These are phyloP conservation scores for Streptopelia turtur DNA, from an alignment of 2,797 vertebrate species.

Conservation along the genomic window DNA sequence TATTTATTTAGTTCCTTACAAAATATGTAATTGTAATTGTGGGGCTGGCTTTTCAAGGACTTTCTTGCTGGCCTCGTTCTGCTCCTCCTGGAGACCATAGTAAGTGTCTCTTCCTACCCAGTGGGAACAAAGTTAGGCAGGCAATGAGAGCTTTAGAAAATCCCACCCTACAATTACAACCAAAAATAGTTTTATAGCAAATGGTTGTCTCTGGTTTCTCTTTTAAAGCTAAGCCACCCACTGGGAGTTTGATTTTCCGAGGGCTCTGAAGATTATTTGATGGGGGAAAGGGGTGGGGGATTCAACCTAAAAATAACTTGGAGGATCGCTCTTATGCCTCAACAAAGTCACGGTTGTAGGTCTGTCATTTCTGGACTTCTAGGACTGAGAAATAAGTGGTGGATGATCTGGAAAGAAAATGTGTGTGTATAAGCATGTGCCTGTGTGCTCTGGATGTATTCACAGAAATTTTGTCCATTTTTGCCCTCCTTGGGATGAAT, in stretches of 20 bases:
- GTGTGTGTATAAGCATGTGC: neutral
- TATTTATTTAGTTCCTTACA: neutral
- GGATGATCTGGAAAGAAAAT: neutral
- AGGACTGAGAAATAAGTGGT: neutral
- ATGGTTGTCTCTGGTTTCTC: neutral
- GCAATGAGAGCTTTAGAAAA: neutral
- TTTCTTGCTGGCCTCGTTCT: neutral
- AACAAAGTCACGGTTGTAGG: neutral
- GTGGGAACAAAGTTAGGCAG: neutral
- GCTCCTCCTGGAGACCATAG: neutral
- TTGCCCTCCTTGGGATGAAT: neutral
- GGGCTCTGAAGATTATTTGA: neutral
- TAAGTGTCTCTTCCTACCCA: neutral
- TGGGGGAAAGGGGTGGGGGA: rapidly evolving
- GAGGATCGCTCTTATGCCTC: neutral
- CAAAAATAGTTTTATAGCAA: neutral
- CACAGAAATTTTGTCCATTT: neutral
- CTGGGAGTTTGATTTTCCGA: neutral
- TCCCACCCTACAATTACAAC: neutral
- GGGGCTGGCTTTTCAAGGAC: neutral
- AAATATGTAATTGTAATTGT: neutral
- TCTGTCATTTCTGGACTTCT: neutral
- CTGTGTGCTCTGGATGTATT: neutral
- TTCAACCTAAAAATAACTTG: neutral
- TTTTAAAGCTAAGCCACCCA: neutral